Evolutionary conservation across 2,888 invertebrate species (phyloP), one percentile per base, ranked within the genome.

Genomic region (Pheosia tremula): DNA sequence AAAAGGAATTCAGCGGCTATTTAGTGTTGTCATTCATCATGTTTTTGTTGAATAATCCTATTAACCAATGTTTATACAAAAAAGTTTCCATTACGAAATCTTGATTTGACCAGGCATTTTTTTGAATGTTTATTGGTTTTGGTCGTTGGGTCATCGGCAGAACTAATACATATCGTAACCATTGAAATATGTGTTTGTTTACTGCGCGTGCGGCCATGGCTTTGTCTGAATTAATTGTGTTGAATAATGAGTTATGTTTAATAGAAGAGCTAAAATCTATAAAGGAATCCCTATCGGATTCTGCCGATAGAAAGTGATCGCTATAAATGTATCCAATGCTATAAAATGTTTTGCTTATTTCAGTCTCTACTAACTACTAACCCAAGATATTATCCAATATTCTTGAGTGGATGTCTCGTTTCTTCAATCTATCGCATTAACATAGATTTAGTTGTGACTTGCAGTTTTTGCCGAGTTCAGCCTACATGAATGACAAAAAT

Each of bases 81-180:
- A 24, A 13, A 50, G 50, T 50, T 24, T 8, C 6, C 8, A 13
- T 50, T 24, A 13, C 11, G 5, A 47, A 47, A n/a, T n/a, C 11
- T 47, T 47, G n/a, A n/a, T 11, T 47, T 47, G 9, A n/a, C 47
- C n/a, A 5, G 47, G 3, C 5, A n/a, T 11, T 37, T 56, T 52
- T 64, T 63, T 63, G 39, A 56, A 64, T 56, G 47, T 67, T 69
- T 58, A 63, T 38, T 37, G 50, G 39, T 52, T 37, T 47, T 38
- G 47, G 43, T 37, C 37, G 53, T 47, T 50, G 57, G 60, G 55
- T 61, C 62, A 60, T 41, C 39, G 57, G 10, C 58, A 63, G 55
- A 63, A 63, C 49, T 49, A 49, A 49, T 49, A 49, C 3, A 49
- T 49, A 63, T 13, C 57, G 60, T 67, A 67, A 62, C 58, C 57